These are phyloP conservation scores for Nycticryphes semicollaris DNA, from an alignment of 2,113 vertebrate genomes.

Conservation along the genomic window DNA sequence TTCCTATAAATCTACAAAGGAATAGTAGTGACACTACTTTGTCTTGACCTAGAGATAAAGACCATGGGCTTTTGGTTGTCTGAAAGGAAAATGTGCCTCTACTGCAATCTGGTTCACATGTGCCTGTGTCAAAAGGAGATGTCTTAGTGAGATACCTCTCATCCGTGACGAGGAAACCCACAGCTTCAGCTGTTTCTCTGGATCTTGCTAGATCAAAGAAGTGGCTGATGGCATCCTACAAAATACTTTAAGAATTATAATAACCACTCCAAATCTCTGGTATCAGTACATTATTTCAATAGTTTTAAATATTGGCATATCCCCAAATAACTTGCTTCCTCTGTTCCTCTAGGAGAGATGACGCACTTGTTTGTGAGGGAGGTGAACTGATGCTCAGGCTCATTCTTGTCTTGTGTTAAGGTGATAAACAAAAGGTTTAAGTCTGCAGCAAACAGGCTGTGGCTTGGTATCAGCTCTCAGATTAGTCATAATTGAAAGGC, in stretches of 20 bases:
- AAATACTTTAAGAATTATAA: background rate
- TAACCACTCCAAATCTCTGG: background rate
- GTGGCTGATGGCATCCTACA: background rate
- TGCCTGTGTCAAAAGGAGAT: background rate
- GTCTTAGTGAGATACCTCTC: background rate
- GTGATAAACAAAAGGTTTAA: slow-evolving; percentile 32
- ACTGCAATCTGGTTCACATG: rapidly evolving
- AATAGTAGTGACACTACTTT: rapidly evolving
- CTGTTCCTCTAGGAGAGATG: background rate
- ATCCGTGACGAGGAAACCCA: background rate
- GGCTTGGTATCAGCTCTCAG: background rate
- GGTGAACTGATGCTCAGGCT: slow-evolving; percentile 31
- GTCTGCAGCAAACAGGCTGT: background rate
- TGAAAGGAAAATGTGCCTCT: background rate
- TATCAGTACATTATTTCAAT: background rate
- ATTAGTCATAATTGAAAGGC: slow-evolving; percentile 18
- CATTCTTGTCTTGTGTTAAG: background rate
- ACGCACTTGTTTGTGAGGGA: background rate
- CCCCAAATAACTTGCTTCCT: background rate
- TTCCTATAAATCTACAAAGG: background rate
- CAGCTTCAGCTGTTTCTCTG: background rate
- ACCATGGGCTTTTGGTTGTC: background rate
- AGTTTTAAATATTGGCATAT: background rate
- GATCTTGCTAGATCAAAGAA: background rate
- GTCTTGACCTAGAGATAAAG: background rate